phyloP scores from a whole-genome alignment of 2,113 vertebrate species.

The Bagarius yarrelli region DNA sequence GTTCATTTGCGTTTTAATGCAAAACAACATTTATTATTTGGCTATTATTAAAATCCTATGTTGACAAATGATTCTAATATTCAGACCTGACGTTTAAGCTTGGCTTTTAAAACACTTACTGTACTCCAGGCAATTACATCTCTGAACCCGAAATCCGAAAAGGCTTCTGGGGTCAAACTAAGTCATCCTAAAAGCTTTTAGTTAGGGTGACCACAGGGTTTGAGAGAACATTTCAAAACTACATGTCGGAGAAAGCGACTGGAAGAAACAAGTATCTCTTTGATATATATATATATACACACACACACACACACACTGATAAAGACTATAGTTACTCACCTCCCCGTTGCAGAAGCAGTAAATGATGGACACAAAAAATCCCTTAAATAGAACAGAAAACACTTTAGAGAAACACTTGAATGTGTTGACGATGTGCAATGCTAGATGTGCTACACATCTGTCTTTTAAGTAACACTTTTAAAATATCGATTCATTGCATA shows the following conservation, averaged over 20 bases:
- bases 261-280: background rate
- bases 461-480: too few relatives aligned
- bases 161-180: background rate
- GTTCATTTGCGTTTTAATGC: background rate
- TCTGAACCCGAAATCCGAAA: background rate
- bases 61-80: background rate
- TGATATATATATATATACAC: background rate
- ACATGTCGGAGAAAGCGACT: background rate
- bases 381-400: conserved; percentile 64
- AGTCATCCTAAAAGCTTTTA: background rate
- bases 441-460: too few relatives aligned
- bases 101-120: background rate
- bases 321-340: conserved; percentile 69
- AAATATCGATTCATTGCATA: too few relatives aligned
- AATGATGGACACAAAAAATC: conserved; percentile 89
- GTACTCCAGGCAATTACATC: background rate
- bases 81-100: background rate
- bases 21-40: background rate
- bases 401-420: background rate
- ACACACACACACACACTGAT: background rate
- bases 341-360: conserved; percentile 91
- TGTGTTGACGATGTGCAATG: too few relatives aligned
- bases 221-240: background rate
- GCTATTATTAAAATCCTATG: background rate
- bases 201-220: background rate